phyloP scores from a whole-genome alignment of 1,140 invertebrate genomes.

The Formica exsecta region DNA sequence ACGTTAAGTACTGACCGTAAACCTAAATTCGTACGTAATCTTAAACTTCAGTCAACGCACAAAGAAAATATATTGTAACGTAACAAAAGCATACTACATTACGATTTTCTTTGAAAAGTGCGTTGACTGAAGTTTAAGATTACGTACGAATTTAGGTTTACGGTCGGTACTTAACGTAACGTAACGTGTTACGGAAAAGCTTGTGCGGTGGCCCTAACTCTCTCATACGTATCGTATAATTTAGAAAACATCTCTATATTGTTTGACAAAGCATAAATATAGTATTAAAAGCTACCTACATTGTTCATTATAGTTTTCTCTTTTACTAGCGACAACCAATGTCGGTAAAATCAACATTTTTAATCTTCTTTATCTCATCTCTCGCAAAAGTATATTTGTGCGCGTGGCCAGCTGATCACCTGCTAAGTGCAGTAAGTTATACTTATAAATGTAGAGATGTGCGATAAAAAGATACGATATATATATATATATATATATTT shows the following conservation, averaged over 20 bases:
- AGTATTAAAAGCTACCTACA: background rate
- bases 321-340: conserved; percentile 44
- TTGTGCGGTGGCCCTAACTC: too few relatives aligned
- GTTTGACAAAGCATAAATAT: background rate
- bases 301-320: conserved; percentile 62
- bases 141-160: too few relatives aligned
- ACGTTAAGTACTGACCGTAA: too few relatives aligned
- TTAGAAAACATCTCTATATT: background rate
- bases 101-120: too few relatives aligned
- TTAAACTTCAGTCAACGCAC: too few relatives aligned
- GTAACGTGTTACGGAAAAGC: too few relatives aligned
- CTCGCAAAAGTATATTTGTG: conserved; percentile 65
- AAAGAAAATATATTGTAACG: too few relatives aligned
- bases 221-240: background rate
- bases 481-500: background rate
- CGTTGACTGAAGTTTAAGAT: too few relatives aligned
- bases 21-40: too few relatives aligned
- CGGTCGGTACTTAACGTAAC: too few relatives aligned
- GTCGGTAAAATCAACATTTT: conserved; percentile 62
- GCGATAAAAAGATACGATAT: too few relatives aligned
- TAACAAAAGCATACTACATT: too few relatives aligned
- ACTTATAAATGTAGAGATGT: background rate
- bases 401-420: conserved; percentile 73
- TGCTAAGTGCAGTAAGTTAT: conserved; percentile 69
- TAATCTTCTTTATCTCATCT: conserved; percentile 37